Percentiles rank a stretch among this genome's conserved stretches.
These are phyloP conservation scores for Myotis yumanensis DNA, from an alignment of 2,113 vertebrate genomes.

Conservation along the genomic window DNA sequence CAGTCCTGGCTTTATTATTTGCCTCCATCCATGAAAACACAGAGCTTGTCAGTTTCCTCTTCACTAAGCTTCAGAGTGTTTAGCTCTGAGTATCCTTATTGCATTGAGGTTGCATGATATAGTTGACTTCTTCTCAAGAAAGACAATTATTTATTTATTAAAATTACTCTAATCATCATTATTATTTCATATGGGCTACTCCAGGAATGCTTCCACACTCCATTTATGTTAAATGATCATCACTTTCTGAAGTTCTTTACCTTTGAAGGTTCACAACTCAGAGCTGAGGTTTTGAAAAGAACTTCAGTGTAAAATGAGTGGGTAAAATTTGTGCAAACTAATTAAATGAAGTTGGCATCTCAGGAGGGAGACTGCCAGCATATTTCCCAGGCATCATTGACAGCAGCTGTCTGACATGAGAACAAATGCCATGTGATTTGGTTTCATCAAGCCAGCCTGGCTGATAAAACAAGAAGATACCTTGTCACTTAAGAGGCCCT, in stretches of 20 bases:
- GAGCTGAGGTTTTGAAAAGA: constrained; percentile 37
- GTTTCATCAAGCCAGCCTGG: background rate
- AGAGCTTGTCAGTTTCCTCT: background rate
- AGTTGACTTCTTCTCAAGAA: background rate
- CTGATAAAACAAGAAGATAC: constrained; percentile 40
- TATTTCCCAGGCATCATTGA: constrained; percentile 20
- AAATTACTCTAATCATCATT: background rate
- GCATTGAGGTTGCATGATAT: background rate
- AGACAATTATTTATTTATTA: background rate
- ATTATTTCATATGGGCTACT: background rate
- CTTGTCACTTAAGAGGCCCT: constrained; percentile 45
- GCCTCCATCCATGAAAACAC: background rate
- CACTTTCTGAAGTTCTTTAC: background rate
- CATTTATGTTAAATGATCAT: background rate
- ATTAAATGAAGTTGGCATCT: constrained; percentile 21
- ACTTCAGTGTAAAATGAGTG: background rate
- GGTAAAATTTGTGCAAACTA: constrained; percentile 14
- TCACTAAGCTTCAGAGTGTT: background rate
- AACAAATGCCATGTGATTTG: constrained; percentile 42
- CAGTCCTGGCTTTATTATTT: background rate
- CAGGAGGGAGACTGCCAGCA: constrained; percentile 32
- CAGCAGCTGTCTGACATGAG: background rate
- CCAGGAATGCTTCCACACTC: background rate
- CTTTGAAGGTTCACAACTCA: background rate
- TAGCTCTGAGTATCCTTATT: background rate